Evolutionary conservation across 2,113 vertebrate species (phyloP), one percentile per base, ranked within the genome.

Genomic region (Cavia aperea): DNA sequence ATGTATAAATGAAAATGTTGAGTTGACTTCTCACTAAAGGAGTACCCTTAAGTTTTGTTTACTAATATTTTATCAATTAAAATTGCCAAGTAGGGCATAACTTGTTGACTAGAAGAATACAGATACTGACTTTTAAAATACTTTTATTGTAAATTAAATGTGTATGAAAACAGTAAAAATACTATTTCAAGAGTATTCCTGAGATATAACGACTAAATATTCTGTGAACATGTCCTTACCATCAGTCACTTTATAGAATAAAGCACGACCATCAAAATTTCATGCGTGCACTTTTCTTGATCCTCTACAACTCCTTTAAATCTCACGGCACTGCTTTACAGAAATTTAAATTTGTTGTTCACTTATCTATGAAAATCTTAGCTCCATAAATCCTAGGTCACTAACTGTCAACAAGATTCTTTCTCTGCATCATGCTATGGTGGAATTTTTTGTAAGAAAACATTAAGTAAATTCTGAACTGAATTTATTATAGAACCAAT

Each of bases 261-360:
- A 49, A 63, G 39, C 23, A 60, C 12, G 60, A 46, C 4, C 12
- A 14, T 11, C 26, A 16, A 43, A 62, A 0, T 1, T 2, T 8
- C 26, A 68, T 5, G 11, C 21, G 16, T 31, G 43, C 49, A 10
- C 29, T 6, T 70, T 62, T 70, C 36, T 6, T 83, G 21, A 73
- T 31, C 19, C 23, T 4, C 60, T 16, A 11, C 11, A 1, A 39
- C 19, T 15, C 11, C 9, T 1, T 33, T 36, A 91, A 83, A 56
- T 5, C 2, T 63, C 13, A 65, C n/a, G 60, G 24, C 8, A 24
- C 4, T 70, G 14, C 19, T 68, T 14, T 31, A 39, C 14, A 62
- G 16, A 70, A 54, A 9, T 39, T 82, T 54, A 43, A 78, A 51
- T 62, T n/a, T 51, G 19, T 46, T 65, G 49, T 36, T 79, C 12